These are phyloP conservation scores for Aleadryas rufinucha DNA, from an alignment of 2,113 vertebrate species.

Conservation along the genomic window DNA sequence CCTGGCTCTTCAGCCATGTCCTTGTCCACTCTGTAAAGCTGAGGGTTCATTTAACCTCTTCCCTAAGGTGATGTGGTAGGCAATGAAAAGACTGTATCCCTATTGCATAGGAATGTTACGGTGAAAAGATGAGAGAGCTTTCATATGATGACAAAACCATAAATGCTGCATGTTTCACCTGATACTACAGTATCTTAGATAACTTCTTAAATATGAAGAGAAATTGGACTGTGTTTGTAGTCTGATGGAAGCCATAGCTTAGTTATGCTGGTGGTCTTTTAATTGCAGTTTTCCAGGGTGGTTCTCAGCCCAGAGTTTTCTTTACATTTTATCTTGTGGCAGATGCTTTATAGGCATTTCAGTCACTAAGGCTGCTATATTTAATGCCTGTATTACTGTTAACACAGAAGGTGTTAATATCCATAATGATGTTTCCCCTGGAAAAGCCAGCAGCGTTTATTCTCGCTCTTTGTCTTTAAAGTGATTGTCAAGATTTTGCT, in stretches of 20 bases:
- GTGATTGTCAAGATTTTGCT: conserved; percentile 5
- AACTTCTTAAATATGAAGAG: not conserved
- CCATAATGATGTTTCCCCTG: not conserved
- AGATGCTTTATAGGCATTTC: conserved; percentile 26
- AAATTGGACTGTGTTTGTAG: not conserved
- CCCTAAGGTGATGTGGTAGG: not conserved
- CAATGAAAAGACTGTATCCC: not conserved
- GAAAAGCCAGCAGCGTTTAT: conserved; percentile 19
- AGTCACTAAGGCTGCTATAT: not conserved
- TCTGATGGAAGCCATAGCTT: not conserved
- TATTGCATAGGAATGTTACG: not conserved
- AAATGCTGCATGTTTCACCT: not conserved
- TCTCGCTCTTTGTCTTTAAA: not conserved
- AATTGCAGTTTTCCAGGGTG: not conserved
- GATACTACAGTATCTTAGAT: not conserved
- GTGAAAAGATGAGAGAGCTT: not conserved
- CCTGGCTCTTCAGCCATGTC: not conserved
- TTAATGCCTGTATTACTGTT: conserved; percentile 30
- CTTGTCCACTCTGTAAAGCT: not conserved
- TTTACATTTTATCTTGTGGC: not conserved
- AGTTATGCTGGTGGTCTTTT: not conserved
- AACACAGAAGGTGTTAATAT: conserved; percentile 22
- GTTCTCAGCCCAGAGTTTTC: conserved; percentile 9
- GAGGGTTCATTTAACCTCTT: not conserved
- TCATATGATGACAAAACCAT: not conserved